Conservation (phyloP, 1,140 invertebrate genomes). For the Choristoneura fumiferana region DNA sequence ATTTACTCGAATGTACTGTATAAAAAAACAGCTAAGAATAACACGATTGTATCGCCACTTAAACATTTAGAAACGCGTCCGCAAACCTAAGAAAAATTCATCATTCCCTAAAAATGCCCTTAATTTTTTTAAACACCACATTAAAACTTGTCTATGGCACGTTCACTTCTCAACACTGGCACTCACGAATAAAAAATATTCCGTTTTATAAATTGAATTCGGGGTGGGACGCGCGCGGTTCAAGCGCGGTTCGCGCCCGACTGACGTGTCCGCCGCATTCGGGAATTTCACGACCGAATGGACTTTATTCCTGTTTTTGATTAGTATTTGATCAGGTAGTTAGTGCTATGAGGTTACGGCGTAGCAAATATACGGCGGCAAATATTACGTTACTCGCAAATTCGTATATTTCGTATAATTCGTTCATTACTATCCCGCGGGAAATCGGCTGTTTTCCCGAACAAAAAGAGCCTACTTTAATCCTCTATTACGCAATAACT, state of each 20-base stretch:
- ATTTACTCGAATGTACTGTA: too few relatives aligned
- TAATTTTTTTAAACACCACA: neutral
- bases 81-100: neutral
- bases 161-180: slow-evolving; percentile 1
- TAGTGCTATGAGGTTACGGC: too few relatives aligned
- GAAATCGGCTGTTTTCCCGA: too few relatives aligned
- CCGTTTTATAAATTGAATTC: neutral
- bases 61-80: neutral
- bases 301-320: slow-evolving; percentile 1
- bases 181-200: neutral
- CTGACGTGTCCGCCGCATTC: neutral
- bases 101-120: too few relatives aligned
- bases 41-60: too few relatives aligned
- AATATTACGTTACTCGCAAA: too few relatives aligned
- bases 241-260: neutral
- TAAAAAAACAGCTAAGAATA: too few relatives aligned
- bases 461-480: too few relatives aligned
- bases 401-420: too few relatives aligned
- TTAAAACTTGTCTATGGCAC: neutral
- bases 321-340: neutral
- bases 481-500: too few relatives aligned
- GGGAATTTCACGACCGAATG: neutral
- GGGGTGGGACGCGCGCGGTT: neutral
- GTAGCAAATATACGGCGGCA: too few relatives aligned
- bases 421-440: too few relatives aligned